Conservation (phyloP, 2,888 invertebrate species). For the Lacanobia wlatinum region DNA sequence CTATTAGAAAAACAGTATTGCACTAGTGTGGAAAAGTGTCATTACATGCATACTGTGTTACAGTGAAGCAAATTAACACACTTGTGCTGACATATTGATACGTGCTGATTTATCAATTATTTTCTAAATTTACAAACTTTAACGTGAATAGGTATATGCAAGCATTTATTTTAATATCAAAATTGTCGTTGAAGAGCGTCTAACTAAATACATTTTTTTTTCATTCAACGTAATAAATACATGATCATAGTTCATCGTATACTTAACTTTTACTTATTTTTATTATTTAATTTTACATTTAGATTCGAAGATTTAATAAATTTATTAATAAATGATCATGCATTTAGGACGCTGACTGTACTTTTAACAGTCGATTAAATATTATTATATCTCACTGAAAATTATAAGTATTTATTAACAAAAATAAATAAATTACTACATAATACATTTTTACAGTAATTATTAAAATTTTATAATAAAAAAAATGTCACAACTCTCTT, state of each 20-base stretch:
- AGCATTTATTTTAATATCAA: constrained; percentile 22
- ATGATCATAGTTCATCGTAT: constrained; percentile 50
- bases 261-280: constrained; percentile 39
- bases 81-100: constrained; percentile 33
- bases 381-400: constrained; percentile 38
- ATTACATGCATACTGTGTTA: background rate
- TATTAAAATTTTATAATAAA: constrained; percentile 8
- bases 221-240: constrained; percentile 42
- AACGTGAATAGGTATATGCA: constrained; percentile 15
- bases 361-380: constrained; percentile 14
- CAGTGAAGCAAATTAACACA: constrained; percentile 9
- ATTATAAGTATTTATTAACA: constrained; percentile 6
- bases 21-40: background rate
- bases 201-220: background rate
- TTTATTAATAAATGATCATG: constrained; percentile 28
- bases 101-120: constrained; percentile 26
- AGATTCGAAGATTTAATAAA: constrained; percentile 21
- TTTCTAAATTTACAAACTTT: constrained; percentile 42
- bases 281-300: constrained; percentile 40
- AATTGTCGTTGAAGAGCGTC: constrained; percentile 14
- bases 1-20: constrained; percentile 23
- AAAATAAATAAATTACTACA: constrained; percentile 38
- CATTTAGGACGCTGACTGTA: constrained; percentile 52
- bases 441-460: constrained; percentile 25
- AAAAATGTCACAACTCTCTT: constrained; percentile 34